Evolutionary conservation across 2,113 vertebrate species (phyloP).

Genomic region (Notarius quadriscutis): DNA sequence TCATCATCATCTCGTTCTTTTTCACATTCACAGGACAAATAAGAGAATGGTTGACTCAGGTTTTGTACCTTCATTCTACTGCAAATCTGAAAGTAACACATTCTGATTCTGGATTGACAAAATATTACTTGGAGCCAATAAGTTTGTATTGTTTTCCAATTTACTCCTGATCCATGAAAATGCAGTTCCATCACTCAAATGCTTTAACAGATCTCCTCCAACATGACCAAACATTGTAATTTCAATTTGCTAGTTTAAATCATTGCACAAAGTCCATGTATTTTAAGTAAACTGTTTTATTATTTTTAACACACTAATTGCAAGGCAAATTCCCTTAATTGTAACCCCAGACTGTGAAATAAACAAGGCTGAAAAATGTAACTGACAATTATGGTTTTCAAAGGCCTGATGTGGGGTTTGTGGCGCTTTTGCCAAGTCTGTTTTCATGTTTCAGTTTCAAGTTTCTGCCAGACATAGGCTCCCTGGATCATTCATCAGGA

Average conservation of each 20-base stretch:
- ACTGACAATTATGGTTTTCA: constrained; percentile 77
- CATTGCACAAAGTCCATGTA: constrained; percentile 76
- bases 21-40: not conserved
- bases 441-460: constrained; percentile 76
- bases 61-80: not conserved
- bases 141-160: constrained; percentile 17
- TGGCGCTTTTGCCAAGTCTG: constrained; percentile 73
- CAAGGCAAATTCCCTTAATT: constrained; percentile 80
- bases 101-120: not conserved
- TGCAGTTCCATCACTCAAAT: constrained; percentile 62
- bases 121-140: not conserved
- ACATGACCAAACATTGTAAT: constrained; percentile 72
- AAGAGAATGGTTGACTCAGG: not conserved
- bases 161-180: constrained; percentile 58
- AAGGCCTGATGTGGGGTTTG: constrained; percentile 77
- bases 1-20: not conserved
- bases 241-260: constrained; percentile 74
- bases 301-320: constrained; percentile 83
- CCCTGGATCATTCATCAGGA: constrained; percentile 73
- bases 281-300: constrained; percentile 80
- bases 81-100: not conserved
- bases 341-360: constrained; percentile 78
- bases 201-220: constrained; percentile 57
- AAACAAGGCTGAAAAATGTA: constrained; percentile 77
- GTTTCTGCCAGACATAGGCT: constrained; percentile 71